Conservation (phyloP, 2,888 invertebrate genomes). For the Protonemura montana region DNA sequence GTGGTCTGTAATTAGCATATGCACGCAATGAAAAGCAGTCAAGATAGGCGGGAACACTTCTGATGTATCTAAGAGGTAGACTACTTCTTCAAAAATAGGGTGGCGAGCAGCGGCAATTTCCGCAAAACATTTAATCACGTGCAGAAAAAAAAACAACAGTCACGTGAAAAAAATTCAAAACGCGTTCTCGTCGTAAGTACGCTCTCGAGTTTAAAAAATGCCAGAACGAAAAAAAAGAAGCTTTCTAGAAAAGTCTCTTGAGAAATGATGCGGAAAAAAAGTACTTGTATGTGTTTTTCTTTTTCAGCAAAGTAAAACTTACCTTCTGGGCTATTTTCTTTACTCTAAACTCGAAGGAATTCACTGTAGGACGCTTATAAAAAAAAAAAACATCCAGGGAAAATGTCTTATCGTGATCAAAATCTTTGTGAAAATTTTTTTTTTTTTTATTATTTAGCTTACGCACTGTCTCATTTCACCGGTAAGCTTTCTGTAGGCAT, state of each 20-base stretch:
- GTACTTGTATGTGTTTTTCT: background rate
- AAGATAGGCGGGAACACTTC: background rate
- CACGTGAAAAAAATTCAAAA: background rate
- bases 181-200: background rate
- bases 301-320: background rate
- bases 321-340: background rate
- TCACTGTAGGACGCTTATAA: background rate
- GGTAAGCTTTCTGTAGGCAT: too few species aligned
- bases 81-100: background rate
- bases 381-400: background rate
- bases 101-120: background rate
- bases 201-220: background rate
- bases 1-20: background rate
- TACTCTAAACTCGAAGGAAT: background rate
- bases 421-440: background rate
- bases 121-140: background rate
- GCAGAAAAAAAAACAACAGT: background rate
- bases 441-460: constrained; percentile 25
- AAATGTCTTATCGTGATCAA: background rate
- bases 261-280: background rate
- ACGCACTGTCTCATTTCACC: background rate
- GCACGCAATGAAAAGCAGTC: background rate
- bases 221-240: background rate
- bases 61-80: background rate
- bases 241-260: background rate